Evolutionary conservation across 2,797 vertebrate species (phyloP), one percentile per base, ranked within the genome.

Genomic region (Babyrousa celebensis): DNA sequence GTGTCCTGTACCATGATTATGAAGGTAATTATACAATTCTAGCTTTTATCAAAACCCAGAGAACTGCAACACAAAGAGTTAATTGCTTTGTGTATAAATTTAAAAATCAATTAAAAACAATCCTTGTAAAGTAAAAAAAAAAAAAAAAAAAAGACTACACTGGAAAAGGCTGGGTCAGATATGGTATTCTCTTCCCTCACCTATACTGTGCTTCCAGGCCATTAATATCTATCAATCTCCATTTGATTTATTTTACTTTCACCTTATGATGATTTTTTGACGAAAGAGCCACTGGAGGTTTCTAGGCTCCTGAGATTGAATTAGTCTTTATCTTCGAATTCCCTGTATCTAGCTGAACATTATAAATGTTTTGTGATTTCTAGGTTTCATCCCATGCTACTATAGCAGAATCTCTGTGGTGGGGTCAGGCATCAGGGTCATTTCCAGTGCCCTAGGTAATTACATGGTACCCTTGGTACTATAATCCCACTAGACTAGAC

Each of bases 231-330:
- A n/a, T 89, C n/a, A 29, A 8, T 48, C n/a, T 90, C 43, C 74
- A 32, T 60, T 58, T 68, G 48, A 80, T 63, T 93, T 21, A 97
- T 74, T 90, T 95, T 72, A 56, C 23, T 68, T 91, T 96, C 23
- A 72, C 7, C 0, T 48, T 67, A 54, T 52, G 7, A 29, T 27
- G 25, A 52, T 48, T 95, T 85, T 72, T 84, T 56, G 77, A 21
- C 23, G 72, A 32, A 87, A 97, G 89, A 79, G n/a, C 15, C 85
- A 90, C 4, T 85, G 52, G 71, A 52, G 32, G 8, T 56, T 72
- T 83, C 21, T 29, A n/a, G 68, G 23, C 14, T 87, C 52, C 15
- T 1, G 11, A 78, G 40, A 84, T 18, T 40, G n/a, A 84, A 54
- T 60, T 48, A 48, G 75, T 23, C 75, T 78, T 60, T 85, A 58